A percentile compares a stretch with the other conserved stretches of the same genome.
Evolutionary conservation across 1,140 invertebrate species (phyloP).

Genomic region (Apocrypta bakeri): DNA sequence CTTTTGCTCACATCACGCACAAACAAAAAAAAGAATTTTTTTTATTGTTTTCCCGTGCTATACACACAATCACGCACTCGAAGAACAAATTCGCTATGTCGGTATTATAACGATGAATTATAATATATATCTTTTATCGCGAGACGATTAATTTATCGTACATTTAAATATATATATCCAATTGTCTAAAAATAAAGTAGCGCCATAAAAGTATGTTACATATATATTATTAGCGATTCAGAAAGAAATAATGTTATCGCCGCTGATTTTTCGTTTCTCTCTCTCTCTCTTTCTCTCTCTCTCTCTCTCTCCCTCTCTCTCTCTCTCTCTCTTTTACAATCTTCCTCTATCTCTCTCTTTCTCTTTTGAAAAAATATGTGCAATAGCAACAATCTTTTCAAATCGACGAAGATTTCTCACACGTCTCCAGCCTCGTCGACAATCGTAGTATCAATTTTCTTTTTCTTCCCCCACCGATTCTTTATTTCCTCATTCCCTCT

Average conservation of each 20-base stretch:
- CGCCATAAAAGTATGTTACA: conserved; percentile 42
- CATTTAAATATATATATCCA: conserved; percentile 48
- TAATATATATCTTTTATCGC: conserved; percentile 23
- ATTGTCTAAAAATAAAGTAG: conserved; percentile 45
- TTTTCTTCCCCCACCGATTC: background rate
- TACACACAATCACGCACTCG: conserved; percentile 34
- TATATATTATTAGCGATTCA: conserved; percentile 26
- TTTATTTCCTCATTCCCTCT: conserved; percentile 7
- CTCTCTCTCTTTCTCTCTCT: background rate
- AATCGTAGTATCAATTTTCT: background rate
- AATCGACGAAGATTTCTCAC: background rate
- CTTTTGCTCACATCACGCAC: conserved; percentile 10
- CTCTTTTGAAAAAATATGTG: conserved; percentile 46
- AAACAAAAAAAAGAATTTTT: too few species aligned
- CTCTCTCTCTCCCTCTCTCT: background rate
- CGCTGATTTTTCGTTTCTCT: background rate
- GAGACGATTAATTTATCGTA: conserved; percentile 34
- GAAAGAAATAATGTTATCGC: conserved; percentile 30
- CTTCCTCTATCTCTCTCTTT: background rate
- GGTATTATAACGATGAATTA: conserved; percentile 36
- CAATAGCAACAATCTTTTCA: conserved; percentile 46
- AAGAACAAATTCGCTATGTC: conserved; percentile 46
- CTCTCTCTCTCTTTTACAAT: background rate
- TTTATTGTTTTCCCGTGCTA: conserved; percentile 15
- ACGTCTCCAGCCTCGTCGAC: background rate